Evolutionary conservation across 2,797 vertebrate genomes (phyloP).

Genomic region (Carduelis carduelis): DNA sequence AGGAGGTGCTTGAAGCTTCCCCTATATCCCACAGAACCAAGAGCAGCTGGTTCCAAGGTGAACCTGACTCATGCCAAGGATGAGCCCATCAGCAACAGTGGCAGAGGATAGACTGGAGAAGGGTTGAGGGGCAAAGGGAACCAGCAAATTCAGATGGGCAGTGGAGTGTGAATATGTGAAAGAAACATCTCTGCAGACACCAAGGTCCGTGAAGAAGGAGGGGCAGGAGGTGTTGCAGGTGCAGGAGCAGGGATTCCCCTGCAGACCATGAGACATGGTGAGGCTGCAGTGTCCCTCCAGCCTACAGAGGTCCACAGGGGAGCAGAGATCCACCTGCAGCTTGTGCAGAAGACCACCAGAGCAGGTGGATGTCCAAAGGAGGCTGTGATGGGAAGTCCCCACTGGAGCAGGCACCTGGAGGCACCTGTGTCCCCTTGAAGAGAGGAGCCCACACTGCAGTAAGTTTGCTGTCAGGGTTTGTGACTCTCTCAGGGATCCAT

Average conservation of each 20-base stretch:
- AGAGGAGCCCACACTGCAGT: neutral
- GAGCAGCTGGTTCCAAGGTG: accelerated
- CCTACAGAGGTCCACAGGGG: accelerated
- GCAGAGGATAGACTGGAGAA: neutral
- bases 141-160: neutral
- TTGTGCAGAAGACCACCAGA: neutral
- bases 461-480: neutral
- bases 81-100: accelerated
- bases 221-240: neutral
- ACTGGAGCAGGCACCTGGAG: neutral
- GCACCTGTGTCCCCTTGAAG: neutral
- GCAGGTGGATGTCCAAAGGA: neutral
- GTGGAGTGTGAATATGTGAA: neutral
- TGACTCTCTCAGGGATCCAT: accelerated
- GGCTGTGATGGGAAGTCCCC: accelerated
- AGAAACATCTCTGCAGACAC: neutral
- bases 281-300: neutral
- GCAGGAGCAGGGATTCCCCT: neutral
- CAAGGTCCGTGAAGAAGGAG: neutral
- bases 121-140: accelerated
- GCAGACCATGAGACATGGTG: accelerated
- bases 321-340: neutral
- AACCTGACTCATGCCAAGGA: too few relatives aligned
- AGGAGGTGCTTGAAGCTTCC: neutral
- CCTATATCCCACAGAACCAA: accelerated